A percentile compares a stretch with the other conserved stretches of the same genome.
Conservation (phyloP, 2,797 vertebrate genomes). For the Sebastes iracundus region DNA sequence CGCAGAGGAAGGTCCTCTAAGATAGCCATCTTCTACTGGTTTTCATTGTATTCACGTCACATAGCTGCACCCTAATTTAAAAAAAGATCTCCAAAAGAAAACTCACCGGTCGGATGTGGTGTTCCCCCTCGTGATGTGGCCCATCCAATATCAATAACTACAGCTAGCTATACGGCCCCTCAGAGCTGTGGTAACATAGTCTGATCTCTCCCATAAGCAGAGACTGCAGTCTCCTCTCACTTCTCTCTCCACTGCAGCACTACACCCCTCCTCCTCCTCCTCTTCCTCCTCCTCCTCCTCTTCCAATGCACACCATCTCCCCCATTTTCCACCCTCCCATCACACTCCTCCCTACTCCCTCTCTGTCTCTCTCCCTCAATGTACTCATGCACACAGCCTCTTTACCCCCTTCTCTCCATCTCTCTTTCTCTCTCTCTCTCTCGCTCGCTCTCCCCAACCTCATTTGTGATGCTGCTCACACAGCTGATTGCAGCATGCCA, state of each 20-base stretch:
- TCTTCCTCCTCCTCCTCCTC: slow-evolving; percentile 46
- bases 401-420: slow-evolving; percentile 36
- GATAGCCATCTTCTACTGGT: background rate
- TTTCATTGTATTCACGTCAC: background rate
- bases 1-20: background rate
- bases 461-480: slow-evolving; percentile 84
- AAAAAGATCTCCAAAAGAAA: background rate
- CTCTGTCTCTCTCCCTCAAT: slow-evolving; percentile 53
- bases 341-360: slow-evolving; percentile 55
- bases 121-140: slow-evolving; percentile 65
- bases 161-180: slow-evolving; percentile 65
- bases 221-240: slow-evolving; percentile 86
- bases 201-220: slow-evolving; percentile 79
- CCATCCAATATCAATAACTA: slow-evolving; percentile 73
- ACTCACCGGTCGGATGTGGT: slow-evolving; percentile 79
- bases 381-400: slow-evolving; percentile 61
- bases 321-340: slow-evolving; percentile 57
- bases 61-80: slow-evolving; percentile 6
- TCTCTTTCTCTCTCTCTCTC: slow-evolving; percentile 24
- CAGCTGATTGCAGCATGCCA: slow-evolving; percentile 80
- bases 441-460: slow-evolving; percentile 42
- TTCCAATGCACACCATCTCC: slow-evolving; percentile 66
- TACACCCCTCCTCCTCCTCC: slow-evolving; percentile 59
- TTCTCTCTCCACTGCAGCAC: slow-evolving; percentile 85
- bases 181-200: slow-evolving; percentile 77